Conservation (phyloP, 2,888 invertebrate species). For the Lysandra bellargus region DNA sequence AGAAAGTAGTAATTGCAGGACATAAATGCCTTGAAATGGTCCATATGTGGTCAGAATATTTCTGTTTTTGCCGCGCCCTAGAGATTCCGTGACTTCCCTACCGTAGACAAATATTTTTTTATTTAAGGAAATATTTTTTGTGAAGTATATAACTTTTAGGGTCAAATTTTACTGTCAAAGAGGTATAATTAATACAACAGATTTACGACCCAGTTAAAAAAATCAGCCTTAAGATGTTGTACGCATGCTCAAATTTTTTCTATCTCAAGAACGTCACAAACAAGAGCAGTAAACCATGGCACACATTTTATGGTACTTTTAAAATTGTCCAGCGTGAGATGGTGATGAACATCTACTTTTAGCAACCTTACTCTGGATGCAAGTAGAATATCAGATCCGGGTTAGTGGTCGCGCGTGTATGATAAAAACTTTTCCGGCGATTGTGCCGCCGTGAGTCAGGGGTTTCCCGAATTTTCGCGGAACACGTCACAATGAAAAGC, state of each 20-base stretch:
- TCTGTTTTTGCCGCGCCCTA: conserved; percentile 3
- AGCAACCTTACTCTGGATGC: not conserved
- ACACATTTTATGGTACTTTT: too few species aligned
- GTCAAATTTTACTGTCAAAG: too few species aligned
- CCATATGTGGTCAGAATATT: conserved; percentile 31
- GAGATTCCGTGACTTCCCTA: not conserved
- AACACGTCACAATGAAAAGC: conserved; percentile 46
- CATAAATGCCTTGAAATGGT: conserved; percentile 38
- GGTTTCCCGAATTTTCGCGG: conserved; percentile 72
- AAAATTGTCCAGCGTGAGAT: not conserved
- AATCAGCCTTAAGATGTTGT: too few species aligned
- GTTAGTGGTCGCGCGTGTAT: conserved; percentile 27
- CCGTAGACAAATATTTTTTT: not conserved
- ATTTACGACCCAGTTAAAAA: too few species aligned
- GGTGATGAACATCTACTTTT: not conserved
- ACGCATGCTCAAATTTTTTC: not conserved
- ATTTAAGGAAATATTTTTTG: not conserved
- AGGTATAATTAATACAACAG: too few species aligned
- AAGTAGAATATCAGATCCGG: conserved; percentile 12
- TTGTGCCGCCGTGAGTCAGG: conserved; percentile 68
- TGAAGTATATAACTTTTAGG: not conserved
- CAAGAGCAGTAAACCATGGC: too few species aligned
- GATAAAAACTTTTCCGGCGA: conserved; percentile 39
- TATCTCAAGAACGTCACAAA: too few species aligned
- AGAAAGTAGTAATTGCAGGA: conserved; percentile 39